Percentiles rank a stretch among this genome's conserved stretches.
These are phyloP conservation scores for Leptinotarsa tumamoca DNA, from an alignment of 2,888 invertebrate species.

Conservation along the genomic window DNA sequence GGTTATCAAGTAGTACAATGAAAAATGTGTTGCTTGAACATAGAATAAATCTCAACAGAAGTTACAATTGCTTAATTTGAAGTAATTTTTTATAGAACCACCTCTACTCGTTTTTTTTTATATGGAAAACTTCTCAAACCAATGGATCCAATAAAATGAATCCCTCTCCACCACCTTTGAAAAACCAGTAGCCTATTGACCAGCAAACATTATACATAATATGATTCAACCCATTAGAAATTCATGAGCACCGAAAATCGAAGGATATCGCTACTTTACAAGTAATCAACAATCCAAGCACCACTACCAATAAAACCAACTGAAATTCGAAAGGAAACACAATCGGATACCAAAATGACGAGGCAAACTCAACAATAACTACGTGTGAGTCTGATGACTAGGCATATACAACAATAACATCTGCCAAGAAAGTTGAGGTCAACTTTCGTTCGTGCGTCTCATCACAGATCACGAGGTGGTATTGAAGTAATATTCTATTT, in stretches of 20 bases:
- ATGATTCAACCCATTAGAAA: slow-evolving; percentile 29
- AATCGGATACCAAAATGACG: slow-evolving; percentile 59
- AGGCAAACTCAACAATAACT: slow-evolving; percentile 59
- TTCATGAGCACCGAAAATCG: slow-evolving; percentile 35
- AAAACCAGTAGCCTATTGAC: slow-evolving; percentile 8
- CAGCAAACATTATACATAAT: background rate
- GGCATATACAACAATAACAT: slow-evolving; percentile 49
- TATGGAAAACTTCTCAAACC: background rate
- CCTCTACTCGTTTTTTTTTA: too few species aligned
- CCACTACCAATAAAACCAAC: slow-evolving; percentile 45
- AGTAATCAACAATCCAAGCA: slow-evolving; percentile 47
- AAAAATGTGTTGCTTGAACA: too few species aligned
- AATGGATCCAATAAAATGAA: too few species aligned
- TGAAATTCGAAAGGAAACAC: slow-evolving; percentile 50
- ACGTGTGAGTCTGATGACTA: slow-evolving; percentile 64
- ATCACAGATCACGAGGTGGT: background rate
- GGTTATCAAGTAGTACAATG: too few species aligned
- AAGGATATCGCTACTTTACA: slow-evolving; percentile 39
- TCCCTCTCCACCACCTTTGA: background rate
- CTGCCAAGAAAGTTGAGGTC: slow-evolving; percentile 37
- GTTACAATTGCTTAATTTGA: too few species aligned
- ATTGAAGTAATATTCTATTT: background rate
- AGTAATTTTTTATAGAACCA: too few species aligned
- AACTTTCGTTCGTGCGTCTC: slow-evolving; percentile 7
- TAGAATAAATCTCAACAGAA: too few species aligned